Evolutionary conservation across 2,113 vertebrate genomes (phyloP).

Genomic region (Amblyopsis rosae): DNA sequence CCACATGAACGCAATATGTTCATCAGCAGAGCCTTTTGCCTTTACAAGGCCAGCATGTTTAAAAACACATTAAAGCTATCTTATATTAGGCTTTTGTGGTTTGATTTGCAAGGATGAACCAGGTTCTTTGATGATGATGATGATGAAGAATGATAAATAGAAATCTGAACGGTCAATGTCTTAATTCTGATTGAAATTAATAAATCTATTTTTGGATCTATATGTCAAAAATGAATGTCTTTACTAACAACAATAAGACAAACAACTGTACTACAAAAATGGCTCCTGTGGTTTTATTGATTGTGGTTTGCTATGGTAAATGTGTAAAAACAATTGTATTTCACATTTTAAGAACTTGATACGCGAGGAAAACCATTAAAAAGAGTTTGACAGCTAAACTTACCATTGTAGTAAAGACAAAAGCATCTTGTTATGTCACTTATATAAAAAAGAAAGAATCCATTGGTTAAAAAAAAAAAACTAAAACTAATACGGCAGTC

Average conservation of each 20-base stretch:
- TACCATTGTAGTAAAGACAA: constrained; percentile 5
- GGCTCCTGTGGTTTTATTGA: constrained; percentile 31
- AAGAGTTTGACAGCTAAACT: not conserved
- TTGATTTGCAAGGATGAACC: too few relatives aligned
- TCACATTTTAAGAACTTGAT: not conserved
- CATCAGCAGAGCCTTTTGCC: not conserved
- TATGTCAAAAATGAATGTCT: constrained; percentile 10
- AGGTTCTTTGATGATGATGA: too few relatives aligned
- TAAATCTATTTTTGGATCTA: constrained; percentile 3
- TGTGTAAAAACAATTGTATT: not conserved
- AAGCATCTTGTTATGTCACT: constrained; percentile 11
- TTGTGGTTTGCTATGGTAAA: not conserved
- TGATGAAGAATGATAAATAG: too few relatives aligned
- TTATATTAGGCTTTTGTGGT: too few relatives aligned
- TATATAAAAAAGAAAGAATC: constrained; percentile 26
- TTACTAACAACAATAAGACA: constrained; percentile 41
- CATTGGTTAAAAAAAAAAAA: constrained; percentile 43
- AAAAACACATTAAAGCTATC: too few relatives aligned
- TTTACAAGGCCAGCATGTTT: too few relatives aligned
- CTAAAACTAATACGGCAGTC: too few relatives aligned
- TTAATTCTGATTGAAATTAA: too few relatives aligned
- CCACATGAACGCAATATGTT: not conserved
- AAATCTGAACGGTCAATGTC: too few relatives aligned
- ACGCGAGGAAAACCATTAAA: not conserved
- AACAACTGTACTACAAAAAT: constrained; percentile 16